Evolutionary conservation across 2,797 vertebrate genomes (phyloP).

Genomic region (Xiphophorus birchmanni): DNA sequence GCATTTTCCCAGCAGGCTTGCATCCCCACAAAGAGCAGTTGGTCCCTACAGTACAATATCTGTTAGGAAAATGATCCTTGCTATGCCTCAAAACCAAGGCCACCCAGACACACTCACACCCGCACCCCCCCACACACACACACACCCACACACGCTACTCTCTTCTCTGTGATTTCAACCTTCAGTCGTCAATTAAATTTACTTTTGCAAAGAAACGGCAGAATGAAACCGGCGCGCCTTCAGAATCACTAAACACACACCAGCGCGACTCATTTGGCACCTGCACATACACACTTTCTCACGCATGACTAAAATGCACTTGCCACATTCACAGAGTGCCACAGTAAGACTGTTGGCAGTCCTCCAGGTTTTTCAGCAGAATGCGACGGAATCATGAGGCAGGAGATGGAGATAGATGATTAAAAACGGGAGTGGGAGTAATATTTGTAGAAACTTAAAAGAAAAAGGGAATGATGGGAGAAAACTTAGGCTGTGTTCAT

Average conservation of each 20-base stretch:
- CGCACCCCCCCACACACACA: conserved; percentile 1
- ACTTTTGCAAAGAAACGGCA: conserved; percentile 43
- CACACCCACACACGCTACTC: neutral
- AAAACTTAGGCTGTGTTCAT: conserved; percentile 25
- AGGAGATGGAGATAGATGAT: conserved; percentile 24
- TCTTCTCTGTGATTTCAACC: conserved; percentile 35
- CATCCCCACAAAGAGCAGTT: too few relatives aligned
- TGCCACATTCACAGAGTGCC: conserved; percentile 40
- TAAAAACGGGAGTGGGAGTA: neutral
- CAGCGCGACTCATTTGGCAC: conserved; percentile 24
- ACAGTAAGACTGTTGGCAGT: conserved; percentile 51
- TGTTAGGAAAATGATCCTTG: too few relatives aligned
- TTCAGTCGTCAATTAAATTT: conserved; percentile 63
- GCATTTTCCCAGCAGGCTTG: too few relatives aligned
- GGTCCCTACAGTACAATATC: too few relatives aligned
- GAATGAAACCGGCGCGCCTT: conserved; percentile 16
- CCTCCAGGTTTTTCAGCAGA: conserved; percentile 54
- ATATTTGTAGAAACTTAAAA: conserved; percentile 41
- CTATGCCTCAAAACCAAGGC: too few relatives aligned
- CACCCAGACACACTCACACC: neutral
- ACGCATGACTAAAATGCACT: conserved; percentile 10
- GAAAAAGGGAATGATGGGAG: conserved; percentile 53
- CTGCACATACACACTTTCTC: conserved; percentile 29
- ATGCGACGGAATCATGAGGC: conserved; percentile 49
- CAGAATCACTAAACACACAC: conserved; percentile 33